phyloP scores from a whole-genome alignment of 2,888 invertebrate species.

The Conistra vaccinii region DNA sequence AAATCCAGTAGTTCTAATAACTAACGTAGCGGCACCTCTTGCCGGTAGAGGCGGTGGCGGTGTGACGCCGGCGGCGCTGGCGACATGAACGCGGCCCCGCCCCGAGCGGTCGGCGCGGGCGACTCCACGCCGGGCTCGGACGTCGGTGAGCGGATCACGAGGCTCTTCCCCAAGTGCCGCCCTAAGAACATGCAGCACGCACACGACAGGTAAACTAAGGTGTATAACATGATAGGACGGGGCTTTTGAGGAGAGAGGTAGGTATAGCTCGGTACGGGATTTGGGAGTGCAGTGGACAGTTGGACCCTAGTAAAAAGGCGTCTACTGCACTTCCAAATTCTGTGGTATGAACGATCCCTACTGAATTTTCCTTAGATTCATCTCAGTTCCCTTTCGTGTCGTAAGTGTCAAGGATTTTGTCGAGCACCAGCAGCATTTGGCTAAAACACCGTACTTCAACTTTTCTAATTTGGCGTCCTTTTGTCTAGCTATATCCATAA shows the following conservation, averaged over 20 bases:
- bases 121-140: conserved; percentile 89
- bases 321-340: conserved; percentile 20
- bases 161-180: conserved; percentile 96
- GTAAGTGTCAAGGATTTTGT: background rate
- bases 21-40: conserved; percentile 80
- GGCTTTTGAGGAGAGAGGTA: conserved; percentile 28
- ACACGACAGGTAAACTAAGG: conserved; percentile 82
- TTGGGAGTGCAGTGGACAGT: conserved; percentile 12
- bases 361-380: background rate
- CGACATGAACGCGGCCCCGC: conserved; percentile 88
- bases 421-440: background rate
- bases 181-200: conserved; percentile 91
- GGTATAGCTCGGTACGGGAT: conserved; percentile 16
- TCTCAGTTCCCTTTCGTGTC: background rate
- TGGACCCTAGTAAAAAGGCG: background rate
- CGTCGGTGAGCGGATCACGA: conserved; percentile 94
- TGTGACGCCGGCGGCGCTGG: conserved; percentile 80
- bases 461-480: background rate
- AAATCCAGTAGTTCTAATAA: conserved; percentile 54
- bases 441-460: background rate
- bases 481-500: background rate
- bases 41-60: conserved; percentile 85
- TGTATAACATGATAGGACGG: conserved; percentile 46
- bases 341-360: background rate
- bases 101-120: conserved; percentile 88